phyloP scores from a whole-genome alignment of 2,113 vertebrate genomes.

The Thamnaconus septentrionalis region DNA sequence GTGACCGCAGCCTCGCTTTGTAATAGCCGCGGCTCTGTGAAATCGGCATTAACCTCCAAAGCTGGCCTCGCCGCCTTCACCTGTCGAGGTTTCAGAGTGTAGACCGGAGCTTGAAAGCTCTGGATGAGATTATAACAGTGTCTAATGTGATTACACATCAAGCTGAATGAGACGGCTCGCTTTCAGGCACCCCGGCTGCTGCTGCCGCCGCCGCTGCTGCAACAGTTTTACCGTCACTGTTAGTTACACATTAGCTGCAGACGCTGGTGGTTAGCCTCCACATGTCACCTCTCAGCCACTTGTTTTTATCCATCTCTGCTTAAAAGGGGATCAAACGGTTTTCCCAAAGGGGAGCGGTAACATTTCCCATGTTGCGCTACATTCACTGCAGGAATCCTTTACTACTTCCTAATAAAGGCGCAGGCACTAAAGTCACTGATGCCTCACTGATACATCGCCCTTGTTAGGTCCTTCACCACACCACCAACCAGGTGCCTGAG shows the following conservation, averaged over 20 bases:
- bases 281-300: background rate
- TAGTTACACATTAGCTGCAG: too few relatives aligned
- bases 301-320: background rate
- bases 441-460: too few relatives aligned
- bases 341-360: too few relatives aligned
- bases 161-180: background rate
- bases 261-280: too few relatives aligned
- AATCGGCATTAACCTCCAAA: constrained; percentile 11
- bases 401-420: too few relatives aligned
- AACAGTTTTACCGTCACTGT: background rate
- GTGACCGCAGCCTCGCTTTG: background rate
- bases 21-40: background rate
- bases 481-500: too few relatives aligned
- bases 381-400: too few relatives aligned
- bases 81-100: constrained; percentile 2
- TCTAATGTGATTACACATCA: constrained; percentile 24
- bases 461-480: too few relatives aligned
- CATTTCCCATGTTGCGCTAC: too few relatives aligned
- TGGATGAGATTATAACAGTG: constrained; percentile 16
- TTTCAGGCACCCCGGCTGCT: background rate
- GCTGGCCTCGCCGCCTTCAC: background rate
- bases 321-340: too few relatives aligned
- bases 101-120: constrained; percentile 7
- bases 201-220: background rate
- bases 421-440: too few relatives aligned